Evolutionary conservation across 2,888 invertebrate genomes (phyloP).

Genomic region (Aethes cnicana): DNA sequence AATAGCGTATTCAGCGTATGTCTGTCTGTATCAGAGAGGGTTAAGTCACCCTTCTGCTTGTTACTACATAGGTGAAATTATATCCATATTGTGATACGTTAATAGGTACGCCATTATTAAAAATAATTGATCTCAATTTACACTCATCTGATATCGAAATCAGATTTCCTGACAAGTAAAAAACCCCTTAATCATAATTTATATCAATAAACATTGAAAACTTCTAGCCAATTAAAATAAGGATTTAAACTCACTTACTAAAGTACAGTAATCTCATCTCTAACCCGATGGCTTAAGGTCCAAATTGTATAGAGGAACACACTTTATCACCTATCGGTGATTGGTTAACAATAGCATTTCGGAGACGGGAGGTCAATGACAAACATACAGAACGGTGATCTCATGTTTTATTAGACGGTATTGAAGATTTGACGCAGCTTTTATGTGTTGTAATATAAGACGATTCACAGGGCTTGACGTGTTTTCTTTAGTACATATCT

Average conservation of each 20-base stretch:
- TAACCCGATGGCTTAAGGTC: background rate
- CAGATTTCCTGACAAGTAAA: no score
- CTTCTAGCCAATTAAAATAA: background rate
- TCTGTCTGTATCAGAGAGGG: no score
- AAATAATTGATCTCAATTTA: no score
- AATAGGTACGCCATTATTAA: no score
- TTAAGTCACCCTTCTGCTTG: no score
- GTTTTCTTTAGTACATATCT: no score
- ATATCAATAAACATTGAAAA: conserved; percentile 5
- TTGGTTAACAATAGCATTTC: conserved; percentile 3
- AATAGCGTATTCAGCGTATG: no score
- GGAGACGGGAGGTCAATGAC: background rate
- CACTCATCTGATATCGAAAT: background rate
- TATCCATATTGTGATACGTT: background rate
- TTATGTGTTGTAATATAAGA: no score
- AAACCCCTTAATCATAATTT: background rate
- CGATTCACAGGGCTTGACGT: no score
- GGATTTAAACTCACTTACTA: background rate
- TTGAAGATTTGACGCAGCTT: background rate
- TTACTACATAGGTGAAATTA: no score
- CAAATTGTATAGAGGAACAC: no score
- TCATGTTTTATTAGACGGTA: background rate
- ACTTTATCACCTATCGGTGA: background rate
- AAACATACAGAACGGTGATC: background rate
- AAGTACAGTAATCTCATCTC: no score